These are phyloP conservation scores for Pungitius pungitius DNA, from an alignment of 2,113 vertebrate species.

Conservation along the genomic window DNA sequence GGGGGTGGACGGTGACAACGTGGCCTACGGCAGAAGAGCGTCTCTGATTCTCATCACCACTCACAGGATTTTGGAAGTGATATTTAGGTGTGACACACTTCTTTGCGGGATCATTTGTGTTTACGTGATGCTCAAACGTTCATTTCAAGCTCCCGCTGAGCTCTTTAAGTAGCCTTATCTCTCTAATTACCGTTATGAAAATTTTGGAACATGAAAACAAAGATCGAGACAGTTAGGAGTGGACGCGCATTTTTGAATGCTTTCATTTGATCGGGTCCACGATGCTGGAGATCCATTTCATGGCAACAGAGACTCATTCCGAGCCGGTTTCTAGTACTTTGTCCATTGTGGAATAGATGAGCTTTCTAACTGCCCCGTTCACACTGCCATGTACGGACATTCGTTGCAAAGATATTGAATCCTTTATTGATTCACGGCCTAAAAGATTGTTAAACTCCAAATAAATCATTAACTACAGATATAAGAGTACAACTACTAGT, in stretches of 20 bases:
- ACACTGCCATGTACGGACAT: neutral
- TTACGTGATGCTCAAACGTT: neutral
- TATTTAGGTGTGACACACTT: neutral
- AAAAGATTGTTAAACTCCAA: neutral
- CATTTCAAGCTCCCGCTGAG: neutral
- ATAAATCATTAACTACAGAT: neutral
- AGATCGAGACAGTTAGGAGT: neutral
- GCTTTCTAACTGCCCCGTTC: neutral
- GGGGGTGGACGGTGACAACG: slow-evolving; percentile 17
- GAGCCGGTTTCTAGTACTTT: neutral
- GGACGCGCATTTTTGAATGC: neutral
- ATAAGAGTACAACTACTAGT: neutral
- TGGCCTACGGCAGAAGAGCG: neutral
- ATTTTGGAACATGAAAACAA: neutral
- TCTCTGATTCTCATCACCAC: neutral
- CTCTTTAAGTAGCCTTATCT: neutral
- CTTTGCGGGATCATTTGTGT: neutral
- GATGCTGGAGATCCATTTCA: neutral
- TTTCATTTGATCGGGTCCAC: neutral
- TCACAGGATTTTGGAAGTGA: neutral
- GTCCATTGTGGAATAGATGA: neutral
- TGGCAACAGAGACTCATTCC: neutral
- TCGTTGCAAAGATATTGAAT: neutral
- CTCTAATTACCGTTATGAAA: slow-evolving; percentile 9
- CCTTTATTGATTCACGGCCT: neutral